Conservation (phyloP, 2,888 invertebrate species). For the Orgyia antiqua region DNA sequence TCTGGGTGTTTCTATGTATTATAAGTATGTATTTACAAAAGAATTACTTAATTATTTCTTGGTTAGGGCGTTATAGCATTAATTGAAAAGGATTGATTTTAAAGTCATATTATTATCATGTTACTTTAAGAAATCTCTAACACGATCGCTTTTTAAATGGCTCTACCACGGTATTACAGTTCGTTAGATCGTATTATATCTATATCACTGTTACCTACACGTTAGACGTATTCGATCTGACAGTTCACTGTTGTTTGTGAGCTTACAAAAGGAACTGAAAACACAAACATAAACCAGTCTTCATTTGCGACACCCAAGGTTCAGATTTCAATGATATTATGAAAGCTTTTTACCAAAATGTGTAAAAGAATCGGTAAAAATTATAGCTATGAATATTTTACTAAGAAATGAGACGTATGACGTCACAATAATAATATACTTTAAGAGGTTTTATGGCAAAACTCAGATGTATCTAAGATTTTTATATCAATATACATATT, state of each 20-base stretch:
- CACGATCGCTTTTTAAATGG: slow-evolving; percentile 26
- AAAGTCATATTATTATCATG: no score
- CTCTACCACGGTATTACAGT: slow-evolving; percentile 41
- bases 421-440: slow-evolving; percentile 6
- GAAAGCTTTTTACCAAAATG: no score
- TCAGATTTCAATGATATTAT: slow-evolving; percentile 9
- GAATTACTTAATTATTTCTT: no score
- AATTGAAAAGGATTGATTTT: no score
- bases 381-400: slow-evolving; percentile 17
- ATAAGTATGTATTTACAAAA: no score
- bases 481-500: no score
- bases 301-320: background rate
- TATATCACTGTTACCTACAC: slow-evolving; percentile 40
- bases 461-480: slow-evolving; percentile 1
- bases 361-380: slow-evolving; percentile 7
- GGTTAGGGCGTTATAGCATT: no score
- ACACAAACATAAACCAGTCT: slow-evolving; percentile 11
- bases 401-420: slow-evolving; percentile 22
- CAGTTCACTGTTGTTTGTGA: slow-evolving; percentile 25
- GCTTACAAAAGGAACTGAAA: slow-evolving; percentile 6
- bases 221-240: slow-evolving; percentile 25
- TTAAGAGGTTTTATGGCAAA: slow-evolving; percentile 7
- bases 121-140: no score
- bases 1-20: no score
- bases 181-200: slow-evolving; percentile 64